Conservation (phyloP, 2,888 invertebrate species). For the Rapana venosa region DNA sequence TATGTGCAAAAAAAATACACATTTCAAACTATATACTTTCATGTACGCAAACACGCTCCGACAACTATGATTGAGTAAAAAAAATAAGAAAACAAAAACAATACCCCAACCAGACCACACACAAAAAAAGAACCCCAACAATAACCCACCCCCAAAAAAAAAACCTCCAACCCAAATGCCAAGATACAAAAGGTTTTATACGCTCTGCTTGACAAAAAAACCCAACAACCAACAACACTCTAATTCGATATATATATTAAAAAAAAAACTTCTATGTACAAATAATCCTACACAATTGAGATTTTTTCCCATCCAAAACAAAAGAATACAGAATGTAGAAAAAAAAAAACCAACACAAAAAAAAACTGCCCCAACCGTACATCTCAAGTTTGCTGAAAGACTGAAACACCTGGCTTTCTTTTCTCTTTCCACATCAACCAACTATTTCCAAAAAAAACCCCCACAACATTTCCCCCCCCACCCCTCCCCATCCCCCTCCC, state of each 20-base stretch:
- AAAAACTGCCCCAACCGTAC: not conserved
- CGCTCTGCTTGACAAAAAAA: not conserved
- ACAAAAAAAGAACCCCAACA: not conserved
- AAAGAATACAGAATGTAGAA: not conserved
- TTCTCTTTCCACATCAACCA: not conserved
- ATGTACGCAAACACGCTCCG: too few species aligned
- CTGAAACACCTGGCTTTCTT: not conserved
- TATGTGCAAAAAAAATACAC: too few species aligned
- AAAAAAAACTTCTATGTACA: not conserved
- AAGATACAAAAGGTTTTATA: not conserved
- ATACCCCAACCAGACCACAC: not conserved
- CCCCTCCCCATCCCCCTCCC: not conserved
- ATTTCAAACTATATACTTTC: too few species aligned
- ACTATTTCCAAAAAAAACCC: too few species aligned
- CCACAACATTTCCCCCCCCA: not conserved
- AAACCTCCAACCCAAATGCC: not conserved
- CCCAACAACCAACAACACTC: not conserved
- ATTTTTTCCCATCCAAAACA: not conserved
- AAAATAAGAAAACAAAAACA: not conserved
- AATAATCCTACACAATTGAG: not conserved
- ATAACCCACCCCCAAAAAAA: not conserved
- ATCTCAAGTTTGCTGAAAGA: not conserved
- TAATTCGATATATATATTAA: not conserved
- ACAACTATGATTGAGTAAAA: too few species aligned
- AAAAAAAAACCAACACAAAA: not conserved